A percentile compares a stretch with the other conserved stretches of the same genome.
Conservation (phyloP, 2,797 vertebrate species). For the Myotis planiceps region DNA sequence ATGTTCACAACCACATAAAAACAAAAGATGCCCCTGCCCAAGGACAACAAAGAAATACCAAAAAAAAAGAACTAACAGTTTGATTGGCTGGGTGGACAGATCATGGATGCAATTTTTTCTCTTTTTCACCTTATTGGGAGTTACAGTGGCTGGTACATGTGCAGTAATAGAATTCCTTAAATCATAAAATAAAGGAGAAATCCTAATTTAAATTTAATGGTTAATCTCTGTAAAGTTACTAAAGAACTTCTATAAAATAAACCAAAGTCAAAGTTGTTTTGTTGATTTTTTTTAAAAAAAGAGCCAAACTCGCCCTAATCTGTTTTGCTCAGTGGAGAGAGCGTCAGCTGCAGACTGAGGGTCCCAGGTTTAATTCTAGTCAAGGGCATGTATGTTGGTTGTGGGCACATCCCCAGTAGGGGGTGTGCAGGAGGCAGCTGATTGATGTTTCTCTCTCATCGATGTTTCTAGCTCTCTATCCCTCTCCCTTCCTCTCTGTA, state of each 20-base stretch:
- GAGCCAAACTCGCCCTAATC: too few relatives aligned
- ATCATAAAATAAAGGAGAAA: neutral
- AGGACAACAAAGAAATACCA: neutral
- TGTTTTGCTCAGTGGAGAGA: too few relatives aligned
- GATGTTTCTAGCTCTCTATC: too few relatives aligned
- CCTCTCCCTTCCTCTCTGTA: too few relatives aligned
- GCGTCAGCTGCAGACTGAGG: too few relatives aligned
- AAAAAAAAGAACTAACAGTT: neutral
- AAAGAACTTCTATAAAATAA: conserved; percentile 11
- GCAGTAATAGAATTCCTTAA: neutral
- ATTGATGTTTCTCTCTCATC: too few relatives aligned
- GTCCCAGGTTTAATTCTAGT: too few relatives aligned
- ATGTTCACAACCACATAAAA: neutral
- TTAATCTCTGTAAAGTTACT: neutral
- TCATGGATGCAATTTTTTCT: neutral
- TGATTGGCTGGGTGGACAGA: neutral
- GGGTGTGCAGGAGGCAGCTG: too few relatives aligned
- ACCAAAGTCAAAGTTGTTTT: neutral
- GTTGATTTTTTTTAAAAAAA: neutral
- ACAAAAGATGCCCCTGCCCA: neutral
- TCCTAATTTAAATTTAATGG: neutral
- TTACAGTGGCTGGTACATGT: neutral
- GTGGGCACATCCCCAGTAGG: too few relatives aligned
- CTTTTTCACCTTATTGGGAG: neutral
- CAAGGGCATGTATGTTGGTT: too few relatives aligned